Evolutionary conservation across 2,888 invertebrate species (phyloP), one percentile per base, ranked within the genome.

Genomic region (Cantharis rufa): DNA sequence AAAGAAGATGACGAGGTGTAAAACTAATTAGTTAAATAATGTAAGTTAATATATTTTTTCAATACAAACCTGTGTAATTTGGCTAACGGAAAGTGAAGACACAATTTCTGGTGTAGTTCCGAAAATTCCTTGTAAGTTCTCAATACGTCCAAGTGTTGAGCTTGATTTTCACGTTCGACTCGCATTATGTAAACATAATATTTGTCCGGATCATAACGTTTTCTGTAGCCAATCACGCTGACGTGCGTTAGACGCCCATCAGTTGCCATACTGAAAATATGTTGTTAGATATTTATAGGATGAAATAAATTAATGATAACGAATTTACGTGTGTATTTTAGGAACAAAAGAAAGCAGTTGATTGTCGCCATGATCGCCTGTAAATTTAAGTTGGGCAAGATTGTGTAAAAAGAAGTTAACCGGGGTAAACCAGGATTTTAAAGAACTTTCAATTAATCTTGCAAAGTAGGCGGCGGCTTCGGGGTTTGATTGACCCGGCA

Each of bases 321-420:
- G 15, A 79, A 90, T 93, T 92, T 87, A 98, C 97, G 95, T 96
- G 88, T 97, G 98, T 66, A 95, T 94, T 82, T 96, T 93, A 0
- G 98, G 97, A 86, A 98, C 96, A 89, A 99, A 99, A 0, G 97
- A 96, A 4, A 99, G 89, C 13, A 97, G 89, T 81, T 95, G 94
- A 32, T 93, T 95, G 81, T 91, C 94, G 80, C 91, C 92, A 84
- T 96, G 96, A 81, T 97, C 97, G n/a, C 94, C 95, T 74, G 95
- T 93, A 84, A 98, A 98, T 81, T 97, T 91, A 84, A 98, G 89
- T 87, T 99, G 98, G 1, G 98, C 98, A 86, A 99, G 89, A 88
- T 98, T 98, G 90, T 99, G 99, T 70, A 99, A 90, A 90, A 99
- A 98, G 90, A 99, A 99, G 90, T 99, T 99, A 84, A 98, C 95